These are phyloP conservation scores for Frankliniella intonsa DNA, from an alignment of 2,888 invertebrate genomes.

Conservation along the genomic window DNA sequence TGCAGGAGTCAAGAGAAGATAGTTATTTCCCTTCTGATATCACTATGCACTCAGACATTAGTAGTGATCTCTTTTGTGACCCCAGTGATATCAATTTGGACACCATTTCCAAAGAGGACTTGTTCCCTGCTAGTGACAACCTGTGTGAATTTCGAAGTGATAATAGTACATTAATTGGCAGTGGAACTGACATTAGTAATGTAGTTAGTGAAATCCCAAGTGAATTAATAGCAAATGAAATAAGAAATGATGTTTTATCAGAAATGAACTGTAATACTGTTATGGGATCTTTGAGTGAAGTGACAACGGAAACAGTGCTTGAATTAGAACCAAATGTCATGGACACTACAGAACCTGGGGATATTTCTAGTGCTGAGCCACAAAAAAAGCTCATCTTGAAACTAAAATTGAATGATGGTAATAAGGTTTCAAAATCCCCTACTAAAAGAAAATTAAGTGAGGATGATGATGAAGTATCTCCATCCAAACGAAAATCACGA, in stretches of 20 bases:
- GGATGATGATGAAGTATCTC: constrained; percentile 29
- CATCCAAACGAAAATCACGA: constrained; percentile 39
- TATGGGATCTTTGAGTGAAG: constrained; percentile 39
- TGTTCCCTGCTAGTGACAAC: background rate
- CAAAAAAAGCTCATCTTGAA: constrained; percentile 46
- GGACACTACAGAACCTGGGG: background rate
- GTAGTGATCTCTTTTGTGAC: background rate
- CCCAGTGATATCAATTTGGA: constrained; percentile 8
- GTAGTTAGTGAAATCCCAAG: background rate
- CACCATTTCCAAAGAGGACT: constrained; percentile 7
- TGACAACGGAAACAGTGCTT: constrained; percentile 37
- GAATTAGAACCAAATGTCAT: constrained; percentile 40
- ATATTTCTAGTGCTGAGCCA: constrained; percentile 41
- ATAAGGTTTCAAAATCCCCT: constrained; percentile 34
- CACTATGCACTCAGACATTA: background rate
- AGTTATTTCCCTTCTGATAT: background rate
- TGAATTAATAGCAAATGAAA: background rate
- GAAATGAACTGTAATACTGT: background rate
- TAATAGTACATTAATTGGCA: background rate
- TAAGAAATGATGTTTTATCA: background rate
- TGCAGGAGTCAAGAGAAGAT: background rate
- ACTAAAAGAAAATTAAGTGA: constrained; percentile 16
- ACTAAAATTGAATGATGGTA: constrained; percentile 42
- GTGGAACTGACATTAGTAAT: background rate
- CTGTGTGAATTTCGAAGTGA: constrained; percentile 9